These are phyloP conservation scores for Euplexia lucipara DNA, from an alignment of 2,888 invertebrate genomes.

Conservation along the genomic window DNA sequence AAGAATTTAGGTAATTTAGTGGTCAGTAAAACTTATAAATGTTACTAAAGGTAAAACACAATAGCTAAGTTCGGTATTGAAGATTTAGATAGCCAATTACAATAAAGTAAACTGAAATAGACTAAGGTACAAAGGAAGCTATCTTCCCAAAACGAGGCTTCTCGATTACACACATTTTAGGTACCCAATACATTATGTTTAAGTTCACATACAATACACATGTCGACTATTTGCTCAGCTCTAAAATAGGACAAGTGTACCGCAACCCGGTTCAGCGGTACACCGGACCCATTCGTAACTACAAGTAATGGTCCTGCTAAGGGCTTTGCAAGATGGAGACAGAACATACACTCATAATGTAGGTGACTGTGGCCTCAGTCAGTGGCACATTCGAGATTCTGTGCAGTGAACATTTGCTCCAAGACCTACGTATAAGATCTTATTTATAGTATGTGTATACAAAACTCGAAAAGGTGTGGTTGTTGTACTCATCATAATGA, in stretches of 20 bases:
- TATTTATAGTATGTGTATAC: no score
- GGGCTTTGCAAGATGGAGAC: constrained; percentile 21
- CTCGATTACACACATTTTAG: no score
- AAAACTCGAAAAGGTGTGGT: no score
- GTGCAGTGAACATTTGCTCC: not conserved
- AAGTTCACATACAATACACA: not conserved
- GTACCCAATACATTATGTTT: not conserved
- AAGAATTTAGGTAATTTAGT: no score
- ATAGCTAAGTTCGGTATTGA: no score
- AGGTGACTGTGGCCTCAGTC: not conserved
- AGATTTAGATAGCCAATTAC: no score
- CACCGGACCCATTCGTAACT: constrained; percentile 31
- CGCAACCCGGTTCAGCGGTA: constrained; percentile 18
- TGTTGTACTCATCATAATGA: no score
- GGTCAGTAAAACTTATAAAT: no score
- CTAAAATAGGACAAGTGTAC: constrained; percentile 20
- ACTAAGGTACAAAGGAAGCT: no score
- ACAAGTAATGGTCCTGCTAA: constrained; percentile 35
- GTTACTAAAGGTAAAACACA: no score
- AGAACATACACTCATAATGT: not conserved
- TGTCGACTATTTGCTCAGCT: constrained; percentile 18
- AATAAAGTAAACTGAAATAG: no score
- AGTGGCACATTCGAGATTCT: constrained; percentile 11
- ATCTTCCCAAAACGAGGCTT: no score
- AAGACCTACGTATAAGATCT: not conserved